These are phyloP conservation scores for Sinohyriopsis cumingii DNA, from an alignment of 2,888 invertebrate species.

Conservation along the genomic window DNA sequence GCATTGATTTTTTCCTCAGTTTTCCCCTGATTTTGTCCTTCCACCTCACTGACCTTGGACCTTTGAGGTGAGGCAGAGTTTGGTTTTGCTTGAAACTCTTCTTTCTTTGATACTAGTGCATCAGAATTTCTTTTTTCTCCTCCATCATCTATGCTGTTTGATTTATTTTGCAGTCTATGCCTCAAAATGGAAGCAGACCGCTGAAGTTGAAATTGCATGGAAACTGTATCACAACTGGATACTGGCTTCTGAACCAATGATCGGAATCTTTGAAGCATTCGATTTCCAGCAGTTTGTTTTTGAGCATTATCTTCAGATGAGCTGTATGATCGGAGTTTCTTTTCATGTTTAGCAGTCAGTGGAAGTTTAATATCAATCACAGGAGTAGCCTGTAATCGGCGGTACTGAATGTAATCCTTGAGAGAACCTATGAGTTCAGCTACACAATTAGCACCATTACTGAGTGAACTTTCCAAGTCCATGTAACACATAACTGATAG, in stretches of 20 bases:
- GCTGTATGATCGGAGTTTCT: constrained; percentile 12
- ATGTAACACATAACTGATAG: constrained; percentile 52
- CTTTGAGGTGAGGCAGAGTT: constrained; percentile 3
- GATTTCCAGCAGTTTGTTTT: constrained; percentile 16
- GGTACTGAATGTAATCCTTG: constrained; percentile 50
- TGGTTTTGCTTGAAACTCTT: constrained; percentile 4
- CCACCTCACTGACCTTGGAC: constrained; percentile 9
- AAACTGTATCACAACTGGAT: constrained; percentile 22
- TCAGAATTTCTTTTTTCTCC: no score
- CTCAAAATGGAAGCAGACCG: constrained; percentile 42
- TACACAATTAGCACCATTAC: constrained; percentile 27
- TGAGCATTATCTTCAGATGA: constrained; percentile 20
- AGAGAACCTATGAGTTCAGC: constrained; percentile 49
- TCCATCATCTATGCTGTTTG: no score
- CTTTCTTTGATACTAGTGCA: no score
- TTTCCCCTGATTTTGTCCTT: constrained; percentile 3
- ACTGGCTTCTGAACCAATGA: constrained; percentile 27
- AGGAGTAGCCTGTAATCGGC: constrained; percentile 55
- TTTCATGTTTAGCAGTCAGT: constrained; percentile 20
- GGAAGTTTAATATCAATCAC: constrained; percentile 43
- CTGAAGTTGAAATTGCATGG: constrained; percentile 26
- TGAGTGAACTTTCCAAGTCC: constrained; percentile 18
- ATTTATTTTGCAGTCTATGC: constrained; percentile 5
- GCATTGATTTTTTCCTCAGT: constrained; percentile 2
- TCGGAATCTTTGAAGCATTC: constrained; percentile 28